phyloP scores from a whole-genome alignment of 2,888 invertebrate genomes.

The Helicoverpa assulta region DNA sequence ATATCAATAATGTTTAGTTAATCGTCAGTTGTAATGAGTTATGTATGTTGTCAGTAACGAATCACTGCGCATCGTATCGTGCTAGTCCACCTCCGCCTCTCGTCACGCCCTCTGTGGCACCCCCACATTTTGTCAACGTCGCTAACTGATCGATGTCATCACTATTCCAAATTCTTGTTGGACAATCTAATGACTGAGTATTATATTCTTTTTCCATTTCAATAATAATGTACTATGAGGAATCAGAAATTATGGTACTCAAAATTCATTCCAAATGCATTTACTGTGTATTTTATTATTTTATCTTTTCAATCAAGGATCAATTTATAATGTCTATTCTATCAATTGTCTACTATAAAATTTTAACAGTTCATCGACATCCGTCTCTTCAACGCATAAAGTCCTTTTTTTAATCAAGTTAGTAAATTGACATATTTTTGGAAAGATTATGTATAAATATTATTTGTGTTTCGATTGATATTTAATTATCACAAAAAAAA shows the following conservation, averaged over 20 bases:
- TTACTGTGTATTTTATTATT: conserved; percentile 18
- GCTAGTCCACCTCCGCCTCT: neutral
- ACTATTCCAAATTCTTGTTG: conserved; percentile 11
- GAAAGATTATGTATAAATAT: too few relatives aligned
- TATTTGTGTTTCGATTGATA: too few relatives aligned
- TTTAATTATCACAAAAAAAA: too few relatives aligned
- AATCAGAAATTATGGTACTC: conserved; percentile 37
- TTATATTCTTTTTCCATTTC: neutral
- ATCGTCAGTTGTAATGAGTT: neutral
- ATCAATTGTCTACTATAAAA: neutral
- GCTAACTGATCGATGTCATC: conserved; percentile 35
- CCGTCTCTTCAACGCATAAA: neutral
- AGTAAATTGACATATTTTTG: too few relatives aligned
- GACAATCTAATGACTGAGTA: conserved; percentile 6
- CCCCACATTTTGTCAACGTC: conserved; percentile 6
- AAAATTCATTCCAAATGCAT: conserved; percentile 60
- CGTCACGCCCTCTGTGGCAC: neutral
- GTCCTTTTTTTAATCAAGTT: too few relatives aligned
- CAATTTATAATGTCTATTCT: neutral
- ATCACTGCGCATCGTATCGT: conserved; percentile 11
- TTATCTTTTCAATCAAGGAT: neutral
- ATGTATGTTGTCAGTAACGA: conserved; percentile 7
- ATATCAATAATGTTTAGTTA: conserved; percentile 7
- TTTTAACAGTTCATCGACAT: neutral
- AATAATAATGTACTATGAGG: conserved; percentile 19